Conservation (phyloP, 2,797 vertebrate genomes). For the Microctenopoma stevenorrisi region DNA sequence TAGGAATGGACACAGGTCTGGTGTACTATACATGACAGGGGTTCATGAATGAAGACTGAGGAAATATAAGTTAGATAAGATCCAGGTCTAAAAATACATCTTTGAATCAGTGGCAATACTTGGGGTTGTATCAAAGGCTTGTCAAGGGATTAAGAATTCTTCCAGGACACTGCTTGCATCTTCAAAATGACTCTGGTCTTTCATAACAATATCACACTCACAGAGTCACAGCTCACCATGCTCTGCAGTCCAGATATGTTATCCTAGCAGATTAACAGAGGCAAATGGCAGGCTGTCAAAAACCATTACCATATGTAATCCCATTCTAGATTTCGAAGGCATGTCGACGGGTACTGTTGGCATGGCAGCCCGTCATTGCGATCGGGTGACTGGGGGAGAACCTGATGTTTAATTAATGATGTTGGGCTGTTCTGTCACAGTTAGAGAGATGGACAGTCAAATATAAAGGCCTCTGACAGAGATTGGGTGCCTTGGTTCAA, state of each 20-base stretch:
- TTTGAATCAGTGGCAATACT: conserved; percentile 66
- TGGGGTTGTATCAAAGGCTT: conserved; percentile 69
- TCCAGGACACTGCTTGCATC: conserved; percentile 73
- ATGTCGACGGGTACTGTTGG: conserved; percentile 73
- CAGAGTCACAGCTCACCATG: conserved; percentile 64
- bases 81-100: conserved; percentile 61
- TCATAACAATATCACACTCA: conserved; percentile 71
- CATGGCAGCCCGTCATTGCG: conserved; percentile 69
- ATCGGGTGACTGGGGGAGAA: conserved; percentile 66
- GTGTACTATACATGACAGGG: conserved; percentile 23
- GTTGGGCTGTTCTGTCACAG: conserved; percentile 92
- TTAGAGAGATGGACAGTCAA: conserved; percentile 90
- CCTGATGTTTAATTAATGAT: conserved; percentile 94
- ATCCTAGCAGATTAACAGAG: conserved; percentile 80
- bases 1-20: conserved; percentile 28
- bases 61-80: conserved; percentile 49
- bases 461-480: conserved; percentile 87
- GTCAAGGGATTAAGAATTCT: conserved; percentile 74
- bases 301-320: conserved; percentile 79
- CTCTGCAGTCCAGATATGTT: conserved; percentile 74
- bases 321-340: conserved; percentile 73
- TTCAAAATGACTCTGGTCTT: conserved; percentile 63
- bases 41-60: conserved; percentile 53
- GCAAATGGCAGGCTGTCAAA: conserved; percentile 80
- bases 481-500: conserved; percentile 81